These are phyloP conservation scores for Rhinophrynus dorsalis DNA, from an alignment of 2,797 vertebrate genomes.

Conservation along the genomic window DNA sequence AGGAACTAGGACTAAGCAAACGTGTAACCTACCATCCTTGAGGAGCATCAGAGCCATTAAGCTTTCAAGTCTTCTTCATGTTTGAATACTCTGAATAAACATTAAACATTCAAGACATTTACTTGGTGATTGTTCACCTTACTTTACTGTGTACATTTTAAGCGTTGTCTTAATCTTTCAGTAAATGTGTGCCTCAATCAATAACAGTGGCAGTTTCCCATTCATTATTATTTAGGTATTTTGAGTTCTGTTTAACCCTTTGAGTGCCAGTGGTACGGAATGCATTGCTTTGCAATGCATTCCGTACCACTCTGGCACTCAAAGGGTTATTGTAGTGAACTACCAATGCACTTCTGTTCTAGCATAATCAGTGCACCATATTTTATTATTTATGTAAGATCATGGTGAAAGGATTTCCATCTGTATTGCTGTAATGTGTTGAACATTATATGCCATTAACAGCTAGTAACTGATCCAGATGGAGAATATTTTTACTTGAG, in stretches of 20 bases:
- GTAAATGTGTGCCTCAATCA: constrained; percentile 66
- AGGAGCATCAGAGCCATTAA: constrained; percentile 72
- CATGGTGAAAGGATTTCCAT: constrained; percentile 82
- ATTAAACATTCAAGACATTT: constrained; percentile 66
- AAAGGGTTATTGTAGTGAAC: constrained; percentile 69
- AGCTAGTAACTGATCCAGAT: constrained; percentile 84
- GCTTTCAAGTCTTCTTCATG: constrained; percentile 69
- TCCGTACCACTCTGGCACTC: no score
- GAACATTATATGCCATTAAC: constrained; percentile 85
- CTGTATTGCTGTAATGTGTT: constrained; percentile 80
- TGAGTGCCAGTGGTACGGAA: no score
- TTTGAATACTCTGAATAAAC: constrained; percentile 65
- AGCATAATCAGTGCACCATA: constrained; percentile 75
- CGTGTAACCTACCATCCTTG: constrained; percentile 53
- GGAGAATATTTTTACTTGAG: constrained; percentile 75
- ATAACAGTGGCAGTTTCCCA: constrained; percentile 66
- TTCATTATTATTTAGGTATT: constrained; percentile 66
- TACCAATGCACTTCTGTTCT: constrained; percentile 74
- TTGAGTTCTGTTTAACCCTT: constrained; percentile 64
- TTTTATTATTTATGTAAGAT: constrained; percentile 80
- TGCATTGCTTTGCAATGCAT: no score
- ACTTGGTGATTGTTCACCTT: constrained; percentile 70
- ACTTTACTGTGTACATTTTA: constrained; percentile 68
- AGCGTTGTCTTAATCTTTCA: constrained; percentile 61
- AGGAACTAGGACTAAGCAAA: constrained; percentile 57